phyloP scores from a whole-genome alignment of 2,113 vertebrate genomes.

The Tonatia bakeri region DNA sequence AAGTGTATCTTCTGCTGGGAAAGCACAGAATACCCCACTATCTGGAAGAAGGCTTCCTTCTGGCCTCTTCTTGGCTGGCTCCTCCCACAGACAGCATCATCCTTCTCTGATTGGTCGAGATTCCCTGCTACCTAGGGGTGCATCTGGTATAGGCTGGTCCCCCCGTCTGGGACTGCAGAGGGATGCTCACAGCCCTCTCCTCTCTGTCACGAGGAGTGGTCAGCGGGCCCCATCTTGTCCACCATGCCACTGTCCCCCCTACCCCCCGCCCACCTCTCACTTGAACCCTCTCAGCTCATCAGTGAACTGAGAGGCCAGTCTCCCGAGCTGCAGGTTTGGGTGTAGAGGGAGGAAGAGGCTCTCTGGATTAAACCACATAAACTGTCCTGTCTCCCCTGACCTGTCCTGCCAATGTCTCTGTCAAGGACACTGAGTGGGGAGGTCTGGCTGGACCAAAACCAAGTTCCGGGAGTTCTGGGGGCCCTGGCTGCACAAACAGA shows the following conservation, averaged over 20 bases:
- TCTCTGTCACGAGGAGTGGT: neutral
- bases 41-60: neutral
- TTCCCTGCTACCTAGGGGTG: neutral
- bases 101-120: neutral
- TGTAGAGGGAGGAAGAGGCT: neutral
- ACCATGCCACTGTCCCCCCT: neutral
- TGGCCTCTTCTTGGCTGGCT: neutral
- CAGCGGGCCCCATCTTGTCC: neutral
- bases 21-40: neutral
- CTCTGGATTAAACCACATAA: neutral
- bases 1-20: neutral
- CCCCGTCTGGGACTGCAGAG: rapidly evolving
- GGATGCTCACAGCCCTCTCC: rapidly evolving
- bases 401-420: neutral
- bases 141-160: neutral
- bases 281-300: neutral
- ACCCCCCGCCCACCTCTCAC: neutral
- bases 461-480: neutral
- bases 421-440: neutral
- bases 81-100: neutral
- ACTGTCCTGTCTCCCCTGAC: too few species aligned
- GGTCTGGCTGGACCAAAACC: neutral
- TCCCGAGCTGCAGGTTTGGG: neutral
- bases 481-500: neutral
- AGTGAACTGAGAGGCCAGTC: neutral